These are phyloP conservation scores for Radopholus similis DNA, from an alignment of 1,140 invertebrate species.

Conservation along the genomic window DNA sequence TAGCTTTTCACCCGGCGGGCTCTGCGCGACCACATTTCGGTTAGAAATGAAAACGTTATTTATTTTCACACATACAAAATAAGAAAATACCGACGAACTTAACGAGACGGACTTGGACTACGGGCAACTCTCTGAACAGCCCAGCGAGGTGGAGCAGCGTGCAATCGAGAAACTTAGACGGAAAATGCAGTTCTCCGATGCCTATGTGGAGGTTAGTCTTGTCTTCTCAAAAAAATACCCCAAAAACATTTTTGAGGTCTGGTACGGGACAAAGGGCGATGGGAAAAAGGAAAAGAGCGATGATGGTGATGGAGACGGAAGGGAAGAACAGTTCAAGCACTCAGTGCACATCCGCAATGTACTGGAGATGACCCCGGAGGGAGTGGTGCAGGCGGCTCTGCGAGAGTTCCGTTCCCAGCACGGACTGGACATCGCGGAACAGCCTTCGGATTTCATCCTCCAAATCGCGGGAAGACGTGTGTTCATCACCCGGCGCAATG, in stretches of 20 bases:
- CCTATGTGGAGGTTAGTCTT: slow-evolving; percentile 33
- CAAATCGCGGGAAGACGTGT: slow-evolving; percentile 43
- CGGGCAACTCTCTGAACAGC: slow-evolving; percentile 31
- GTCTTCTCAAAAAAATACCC: background rate
- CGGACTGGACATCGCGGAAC: slow-evolving; percentile 31
- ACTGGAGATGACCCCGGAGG: slow-evolving; percentile 31
- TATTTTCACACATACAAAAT: background rate
- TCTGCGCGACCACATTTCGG: background rate
- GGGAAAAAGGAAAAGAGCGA: background rate
- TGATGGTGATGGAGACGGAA: background rate
- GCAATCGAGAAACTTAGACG: slow-evolving; percentile 29
- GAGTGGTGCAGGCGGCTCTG: slow-evolving; percentile 22
- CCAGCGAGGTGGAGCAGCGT: slow-evolving; percentile 22
- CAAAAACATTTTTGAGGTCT: slow-evolving; percentile 1
- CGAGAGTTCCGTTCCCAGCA: slow-evolving; percentile 15
- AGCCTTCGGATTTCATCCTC: slow-evolving; percentile 39
- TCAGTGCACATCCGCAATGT: slow-evolving; percentile 35
- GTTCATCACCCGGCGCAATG: slow-evolving; percentile 42
- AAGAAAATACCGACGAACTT: slow-evolving; percentile 19
- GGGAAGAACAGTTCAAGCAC: slow-evolving; percentile 12
- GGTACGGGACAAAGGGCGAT: background rate
- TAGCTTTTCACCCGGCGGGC: slow-evolving; percentile 3
- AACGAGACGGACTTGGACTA: slow-evolving; percentile 45
- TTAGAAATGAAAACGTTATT: background rate
- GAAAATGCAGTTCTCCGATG: slow-evolving; percentile 36